A percentile compares a stretch with the other conserved stretches of the same genome.
phyloP scores from a whole-genome alignment of 92 coral and sea anemone genomes.

The Metridium senile region DNA sequence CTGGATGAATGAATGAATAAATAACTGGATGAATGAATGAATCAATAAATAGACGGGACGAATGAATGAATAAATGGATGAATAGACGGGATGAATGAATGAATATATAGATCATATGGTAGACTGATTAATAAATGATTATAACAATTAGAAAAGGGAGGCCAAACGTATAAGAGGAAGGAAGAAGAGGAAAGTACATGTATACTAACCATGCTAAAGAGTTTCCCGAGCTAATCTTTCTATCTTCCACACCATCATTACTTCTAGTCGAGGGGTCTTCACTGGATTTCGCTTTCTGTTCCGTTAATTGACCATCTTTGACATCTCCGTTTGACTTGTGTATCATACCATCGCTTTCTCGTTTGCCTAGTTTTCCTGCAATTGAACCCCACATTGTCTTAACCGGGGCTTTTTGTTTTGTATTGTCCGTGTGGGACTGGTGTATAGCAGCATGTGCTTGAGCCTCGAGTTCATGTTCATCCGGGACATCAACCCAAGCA shows the following conservation, averaged over 20 bases:
- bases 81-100: too few relatives aligned
- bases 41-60: too few relatives aligned
- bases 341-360: conserved; percentile 6
- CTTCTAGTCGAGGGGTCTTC: neutral
- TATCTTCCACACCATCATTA: neutral
- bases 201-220: neutral
- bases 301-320: neutral
- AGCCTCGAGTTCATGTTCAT: conserved; percentile 90
- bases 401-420: conserved; percentile 59
- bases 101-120: too few relatives aligned
- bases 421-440: conserved; percentile 54
- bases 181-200: neutral
- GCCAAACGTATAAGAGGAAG: neutral
- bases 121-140: too few relatives aligned
- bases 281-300: neutral
- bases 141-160: too few relatives aligned
- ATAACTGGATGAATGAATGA: too few relatives aligned
- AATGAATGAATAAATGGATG: too few relatives aligned
- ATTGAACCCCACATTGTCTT: conserved; percentile 66
- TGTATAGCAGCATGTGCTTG: conserved; percentile 70
- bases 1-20: too few relatives aligned
- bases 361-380: conserved; percentile 12
- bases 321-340: neutral
- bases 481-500: conserved; percentile 99
- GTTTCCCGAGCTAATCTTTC: neutral